These are phyloP conservation scores for Trichonephila inaurata DNA, from an alignment of 1,140 invertebrate genomes.

Conservation along the genomic window DNA sequence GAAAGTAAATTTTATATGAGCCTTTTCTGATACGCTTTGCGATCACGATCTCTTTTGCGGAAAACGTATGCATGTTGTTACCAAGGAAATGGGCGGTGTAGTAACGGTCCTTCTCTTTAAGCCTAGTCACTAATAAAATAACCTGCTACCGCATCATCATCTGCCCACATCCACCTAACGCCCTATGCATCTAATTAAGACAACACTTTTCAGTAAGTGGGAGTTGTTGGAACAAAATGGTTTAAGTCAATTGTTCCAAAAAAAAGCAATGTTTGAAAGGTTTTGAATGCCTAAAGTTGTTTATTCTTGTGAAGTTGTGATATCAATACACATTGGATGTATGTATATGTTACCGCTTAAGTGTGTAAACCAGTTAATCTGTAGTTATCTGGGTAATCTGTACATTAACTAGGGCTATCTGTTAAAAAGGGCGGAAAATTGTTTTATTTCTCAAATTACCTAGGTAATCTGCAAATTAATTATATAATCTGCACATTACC, in stretches of 20 bases:
- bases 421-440: too few relatives aligned
- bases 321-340: too few relatives aligned
- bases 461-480: too few relatives aligned
- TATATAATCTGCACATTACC: too few relatives aligned
- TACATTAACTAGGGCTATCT: too few relatives aligned
- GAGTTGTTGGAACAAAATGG: neutral
- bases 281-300: neutral
- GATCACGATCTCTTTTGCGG: neutral
- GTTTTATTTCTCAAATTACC: too few relatives aligned
- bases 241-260: neutral
- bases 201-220: neutral
- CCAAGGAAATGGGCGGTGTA: neutral
- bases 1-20: conserved; percentile 28
- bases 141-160: neutral
- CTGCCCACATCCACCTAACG: neutral
- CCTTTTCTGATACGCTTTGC: too few relatives aligned
- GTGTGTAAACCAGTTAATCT: too few relatives aligned
- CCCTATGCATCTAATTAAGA: neutral
- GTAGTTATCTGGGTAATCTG: too few relatives aligned
- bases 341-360: too few relatives aligned
- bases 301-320: too few relatives aligned
- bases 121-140: conserved; percentile 15
- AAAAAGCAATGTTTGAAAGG: neutral
- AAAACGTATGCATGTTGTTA: neutral
- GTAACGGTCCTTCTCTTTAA: neutral